Evolutionary conservation across 2,888 invertebrate genomes (phyloP).

Genomic region (Entomobrya multifasciata): DNA sequence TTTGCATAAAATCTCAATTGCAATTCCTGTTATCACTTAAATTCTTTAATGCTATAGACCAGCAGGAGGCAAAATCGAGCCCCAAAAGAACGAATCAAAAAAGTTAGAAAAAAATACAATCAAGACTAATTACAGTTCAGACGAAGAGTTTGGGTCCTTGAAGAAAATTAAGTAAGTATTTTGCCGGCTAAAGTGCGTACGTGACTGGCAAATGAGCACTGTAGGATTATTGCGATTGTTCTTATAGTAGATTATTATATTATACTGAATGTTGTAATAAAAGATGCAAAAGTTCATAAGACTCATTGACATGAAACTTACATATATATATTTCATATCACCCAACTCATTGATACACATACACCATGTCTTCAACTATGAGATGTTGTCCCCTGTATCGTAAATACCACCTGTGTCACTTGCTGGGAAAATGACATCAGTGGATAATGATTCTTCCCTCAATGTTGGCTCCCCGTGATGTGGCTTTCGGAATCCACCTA

Average conservation of each 20-base stretch:
- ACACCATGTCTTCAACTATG: neutral
- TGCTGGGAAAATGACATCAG: conserved; percentile 32
- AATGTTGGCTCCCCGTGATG: neutral
- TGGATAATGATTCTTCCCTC: neutral
- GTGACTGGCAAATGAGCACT: no score
- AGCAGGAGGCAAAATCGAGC: neutral
- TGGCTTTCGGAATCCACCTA: neutral
- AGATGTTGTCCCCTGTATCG: neutral
- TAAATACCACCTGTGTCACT: neutral
- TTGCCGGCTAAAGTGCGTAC: no score
- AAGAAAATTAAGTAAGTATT: neutral
- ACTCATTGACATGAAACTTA: no score
- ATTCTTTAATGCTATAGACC: no score
- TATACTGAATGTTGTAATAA: no score
- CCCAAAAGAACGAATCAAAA: neutral
- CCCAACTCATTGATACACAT: no score
- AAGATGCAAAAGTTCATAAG: no score
- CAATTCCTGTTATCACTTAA: no score
- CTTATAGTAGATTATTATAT: no score
- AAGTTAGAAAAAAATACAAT: neutral
- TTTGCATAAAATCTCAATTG: no score
- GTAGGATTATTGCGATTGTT: no score
- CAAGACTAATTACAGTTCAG: conserved; percentile 19
- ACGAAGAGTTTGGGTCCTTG: conserved; percentile 58
- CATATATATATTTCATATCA: neutral